phyloP scores from a whole-genome alignment of 2,113 vertebrate genomes.

The Barbus barbus region DNA sequence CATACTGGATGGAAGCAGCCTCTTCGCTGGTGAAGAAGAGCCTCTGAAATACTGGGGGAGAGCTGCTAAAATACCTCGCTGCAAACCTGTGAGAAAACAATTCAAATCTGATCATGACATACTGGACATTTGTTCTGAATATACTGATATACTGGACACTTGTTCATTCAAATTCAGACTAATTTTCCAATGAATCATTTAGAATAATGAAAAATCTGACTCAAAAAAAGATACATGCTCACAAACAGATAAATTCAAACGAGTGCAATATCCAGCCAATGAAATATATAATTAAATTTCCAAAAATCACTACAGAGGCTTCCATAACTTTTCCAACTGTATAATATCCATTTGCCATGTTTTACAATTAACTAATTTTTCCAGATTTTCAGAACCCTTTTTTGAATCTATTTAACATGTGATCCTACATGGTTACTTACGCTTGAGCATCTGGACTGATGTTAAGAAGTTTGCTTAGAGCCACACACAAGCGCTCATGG shows the following conservation, averaged over 20 bases:
- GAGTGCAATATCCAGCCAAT: background rate
- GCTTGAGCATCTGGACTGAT: slow-evolving; percentile 86
- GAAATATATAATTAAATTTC: background rate
- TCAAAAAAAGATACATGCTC: background rate
- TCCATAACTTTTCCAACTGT: background rate
- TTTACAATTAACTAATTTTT: background rate
- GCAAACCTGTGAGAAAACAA: slow-evolving; percentile 81
- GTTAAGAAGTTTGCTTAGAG: slow-evolving; percentile 88
- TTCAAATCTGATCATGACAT: background rate
- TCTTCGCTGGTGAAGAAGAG: slow-evolving; percentile 93
- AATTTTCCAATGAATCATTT: background rate
- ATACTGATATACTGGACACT: background rate
- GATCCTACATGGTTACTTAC: slow-evolving; percentile 78
- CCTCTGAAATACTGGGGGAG: slow-evolving; percentile 93
- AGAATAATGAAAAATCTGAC: background rate
- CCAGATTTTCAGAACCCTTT: background rate
- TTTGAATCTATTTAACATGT: background rate
- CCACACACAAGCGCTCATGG: slow-evolving; percentile 93
- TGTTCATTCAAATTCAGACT: background rate
- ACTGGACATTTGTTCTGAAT: background rate
- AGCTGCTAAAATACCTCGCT: slow-evolving; percentile 85
- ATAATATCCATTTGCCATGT: background rate
- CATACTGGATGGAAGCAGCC: slow-evolving; percentile 85
- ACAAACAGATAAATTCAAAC: background rate
- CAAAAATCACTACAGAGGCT: too few species aligned